A percentile compares a stretch with the other conserved stretches of the same genome.
Conservation (phyloP, 2,113 vertebrate genomes). For the Phrynocephalus versicolor region DNA sequence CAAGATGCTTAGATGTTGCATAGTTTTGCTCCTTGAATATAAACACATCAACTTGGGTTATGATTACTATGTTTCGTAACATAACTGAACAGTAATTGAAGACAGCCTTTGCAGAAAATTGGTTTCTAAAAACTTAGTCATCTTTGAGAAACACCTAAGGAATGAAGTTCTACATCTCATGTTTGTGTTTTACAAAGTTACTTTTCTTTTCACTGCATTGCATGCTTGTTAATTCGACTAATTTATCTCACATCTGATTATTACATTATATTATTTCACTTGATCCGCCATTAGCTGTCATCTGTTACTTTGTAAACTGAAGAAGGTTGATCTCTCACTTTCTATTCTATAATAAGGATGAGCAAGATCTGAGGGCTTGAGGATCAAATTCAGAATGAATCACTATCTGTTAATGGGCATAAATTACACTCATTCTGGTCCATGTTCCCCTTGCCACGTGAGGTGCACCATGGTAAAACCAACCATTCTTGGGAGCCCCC, state of each 20-base stretch:
- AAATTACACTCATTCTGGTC: too few relatives aligned
- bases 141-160: not conserved
- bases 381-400: too few relatives aligned
- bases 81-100: not conserved
- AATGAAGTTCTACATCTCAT: not conserved
- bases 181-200: not conserved
- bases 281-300: not conserved
- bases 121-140: not conserved
- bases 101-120: not conserved
- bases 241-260: not conserved
- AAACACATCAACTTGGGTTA: not conserved
- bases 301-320: not conserved
- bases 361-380: too few relatives aligned
- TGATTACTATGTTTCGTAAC: not conserved
- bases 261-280: not conserved
- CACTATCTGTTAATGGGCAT: too few relatives aligned
- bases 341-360: too few relatives aligned
- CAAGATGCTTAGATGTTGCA: not conserved
- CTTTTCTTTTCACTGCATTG: slow-evolving; percentile 1
- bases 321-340: not conserved
- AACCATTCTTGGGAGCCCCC: too few relatives aligned
- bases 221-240: not conserved
- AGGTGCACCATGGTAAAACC: too few relatives aligned
- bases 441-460: too few relatives aligned
- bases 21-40: not conserved